Conservation (phyloP, 2,797 vertebrate species). For the Hoplostethus mediterraneus region DNA sequence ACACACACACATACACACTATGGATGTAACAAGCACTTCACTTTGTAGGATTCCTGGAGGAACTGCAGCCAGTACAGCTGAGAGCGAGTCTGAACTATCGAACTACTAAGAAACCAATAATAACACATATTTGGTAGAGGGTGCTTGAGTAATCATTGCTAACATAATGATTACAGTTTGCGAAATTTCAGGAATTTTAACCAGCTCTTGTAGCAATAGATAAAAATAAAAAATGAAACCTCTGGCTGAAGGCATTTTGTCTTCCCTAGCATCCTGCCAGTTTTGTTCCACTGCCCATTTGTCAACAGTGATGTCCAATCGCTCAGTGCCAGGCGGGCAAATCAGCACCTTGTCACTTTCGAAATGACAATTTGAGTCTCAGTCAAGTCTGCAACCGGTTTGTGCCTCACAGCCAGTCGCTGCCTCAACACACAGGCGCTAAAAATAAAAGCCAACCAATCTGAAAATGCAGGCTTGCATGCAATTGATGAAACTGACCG, state of each 20-base stretch:
- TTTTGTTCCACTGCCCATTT: slow-evolving; percentile 89
- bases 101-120: slow-evolving; percentile 41
- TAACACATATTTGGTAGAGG: slow-evolving; percentile 44
- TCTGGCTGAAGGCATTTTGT: slow-evolving; percentile 85
- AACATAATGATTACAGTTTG: slow-evolving; percentile 47
- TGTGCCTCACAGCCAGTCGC: slow-evolving; percentile 75
- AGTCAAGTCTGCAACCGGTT: slow-evolving; percentile 78
- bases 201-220: slow-evolving; percentile 80
- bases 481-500: slow-evolving; percentile 65
- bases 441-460: slow-evolving; percentile 77
- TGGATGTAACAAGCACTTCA: slow-evolving; percentile 10
- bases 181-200: slow-evolving; percentile 70
- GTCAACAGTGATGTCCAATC: slow-evolving; percentile 91
- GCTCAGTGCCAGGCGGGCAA: slow-evolving; percentile 88
- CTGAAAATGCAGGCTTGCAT: slow-evolving; percentile 52
- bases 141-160: slow-evolving; percentile 36
- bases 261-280: slow-evolving; percentile 86
- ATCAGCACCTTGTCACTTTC: slow-evolving; percentile 88
- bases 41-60: neutral
- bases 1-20: slow-evolving; percentile 2
- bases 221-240: slow-evolving; percentile 73
- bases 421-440: slow-evolving; percentile 69
- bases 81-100: neutral
- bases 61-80: neutral
- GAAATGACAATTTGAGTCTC: slow-evolving; percentile 87